phyloP scores from a whole-genome alignment of 1,140 invertebrate genomes.

The Cherax quadricarinatus region DNA sequence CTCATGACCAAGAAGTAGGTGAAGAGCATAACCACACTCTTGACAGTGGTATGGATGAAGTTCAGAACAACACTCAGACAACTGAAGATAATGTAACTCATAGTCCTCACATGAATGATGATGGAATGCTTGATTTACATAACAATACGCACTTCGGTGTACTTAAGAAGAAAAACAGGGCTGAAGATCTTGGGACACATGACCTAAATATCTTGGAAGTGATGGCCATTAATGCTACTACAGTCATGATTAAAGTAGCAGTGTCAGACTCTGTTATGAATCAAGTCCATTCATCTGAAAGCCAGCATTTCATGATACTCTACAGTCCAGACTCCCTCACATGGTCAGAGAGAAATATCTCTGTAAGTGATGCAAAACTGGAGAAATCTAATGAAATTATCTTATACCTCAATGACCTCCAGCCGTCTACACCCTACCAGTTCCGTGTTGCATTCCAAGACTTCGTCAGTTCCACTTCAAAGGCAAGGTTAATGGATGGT shows the following conservation, averaged over 20 bases:
- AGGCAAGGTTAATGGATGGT: constrained; percentile 73
- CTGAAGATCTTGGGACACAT: constrained; percentile 47
- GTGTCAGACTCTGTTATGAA: constrained; percentile 53
- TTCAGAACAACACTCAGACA: background rate
- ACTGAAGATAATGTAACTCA: constrained; percentile 22
- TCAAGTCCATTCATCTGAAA: constrained; percentile 77
- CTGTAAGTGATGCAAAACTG: constrained; percentile 66
- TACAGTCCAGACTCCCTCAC: constrained; percentile 60
- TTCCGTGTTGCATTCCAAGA: constrained; percentile 75
- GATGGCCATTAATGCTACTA: constrained; percentile 57
- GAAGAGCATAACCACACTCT: constrained; percentile 12
- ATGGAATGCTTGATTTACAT: background rate
- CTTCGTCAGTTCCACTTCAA: constrained; percentile 74
- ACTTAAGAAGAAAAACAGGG: constrained; percentile 54
- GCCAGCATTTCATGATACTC: constrained; percentile 80
- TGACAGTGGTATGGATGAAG: background rate
- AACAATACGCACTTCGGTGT: constrained; percentile 25
- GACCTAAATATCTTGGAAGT: constrained; percentile 63
- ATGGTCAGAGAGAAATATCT: constrained; percentile 58
- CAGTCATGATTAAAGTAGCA: constrained; percentile 41
- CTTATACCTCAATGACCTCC: constrained; percentile 75
- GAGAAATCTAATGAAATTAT: constrained; percentile 74
- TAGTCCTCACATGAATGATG: background rate
- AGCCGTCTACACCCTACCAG: constrained; percentile 75
- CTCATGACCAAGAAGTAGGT: constrained; percentile 18